phyloP scores from a whole-genome alignment of 2,113 vertebrate genomes.

The Alethe castanea region DNA sequence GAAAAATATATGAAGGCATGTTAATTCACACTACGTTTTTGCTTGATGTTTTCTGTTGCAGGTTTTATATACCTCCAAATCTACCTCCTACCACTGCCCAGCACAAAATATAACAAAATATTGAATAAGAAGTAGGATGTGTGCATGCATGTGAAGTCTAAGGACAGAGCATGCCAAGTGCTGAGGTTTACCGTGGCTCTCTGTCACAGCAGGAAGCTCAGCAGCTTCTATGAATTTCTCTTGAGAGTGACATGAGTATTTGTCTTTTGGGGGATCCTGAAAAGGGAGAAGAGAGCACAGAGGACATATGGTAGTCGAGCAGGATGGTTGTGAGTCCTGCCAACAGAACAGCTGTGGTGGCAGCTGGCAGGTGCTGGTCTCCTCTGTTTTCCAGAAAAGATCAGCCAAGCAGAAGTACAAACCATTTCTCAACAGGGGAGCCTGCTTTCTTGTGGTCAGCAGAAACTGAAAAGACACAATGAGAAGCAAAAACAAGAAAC shows the following conservation, averaged over 20 bases:
- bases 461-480: background rate
- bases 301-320: background rate
- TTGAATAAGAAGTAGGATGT: background rate
- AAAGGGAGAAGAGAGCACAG: background rate
- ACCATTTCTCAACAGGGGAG: background rate
- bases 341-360: background rate
- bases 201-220: background rate
- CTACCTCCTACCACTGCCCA: background rate
- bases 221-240: background rate
- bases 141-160: fast-evolving
- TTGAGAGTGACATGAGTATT: background rate
- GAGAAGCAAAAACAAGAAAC: background rate
- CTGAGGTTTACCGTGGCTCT: background rate
- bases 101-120: background rate
- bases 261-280: background rate
- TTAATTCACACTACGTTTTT: background rate
- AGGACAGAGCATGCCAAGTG: background rate
- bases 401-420: background rate
- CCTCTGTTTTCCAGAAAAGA: background rate
- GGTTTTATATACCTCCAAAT: background rate
- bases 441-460: background rate
- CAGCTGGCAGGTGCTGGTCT: background rate
- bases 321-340: background rate
- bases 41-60: fast-evolving
- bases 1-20: background rate